Base-by-base conservation (phyloP, 92 coral and sea anemone species). In the Phymanthus crucifer region DNA sequence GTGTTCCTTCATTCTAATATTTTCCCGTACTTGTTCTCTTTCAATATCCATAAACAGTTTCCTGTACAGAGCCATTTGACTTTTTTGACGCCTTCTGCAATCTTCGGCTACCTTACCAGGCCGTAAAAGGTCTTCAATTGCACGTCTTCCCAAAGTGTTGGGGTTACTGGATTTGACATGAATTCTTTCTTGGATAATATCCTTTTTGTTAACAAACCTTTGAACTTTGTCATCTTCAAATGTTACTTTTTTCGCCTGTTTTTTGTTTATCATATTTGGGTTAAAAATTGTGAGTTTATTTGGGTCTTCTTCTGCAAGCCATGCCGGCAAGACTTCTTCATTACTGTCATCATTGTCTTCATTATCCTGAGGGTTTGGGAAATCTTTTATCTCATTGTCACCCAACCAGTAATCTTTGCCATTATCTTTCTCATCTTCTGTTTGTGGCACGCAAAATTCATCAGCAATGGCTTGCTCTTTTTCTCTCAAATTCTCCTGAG, bases 11-110 rank as follows among this genome's bases (percentile, higher is more conserved):
- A 95, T 95, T 67, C 98, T 71, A 40, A 95, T 90, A 72, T 95
- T 95, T 77, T 95, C 99, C 64, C 99, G 81, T 36, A 95, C 99
- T 56, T 90, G 96, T 58, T 95, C 99, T 65, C 99, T 82, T 75
- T 95, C 99, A 78, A 89, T 94, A 54, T 95, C 98, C 99, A 95
- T 95, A 76, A 95, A 95, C 70, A 95, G 73, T 61, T 89, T 84
- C 61, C 99, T 83, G 69, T 90, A 95, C 17, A 95, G 92, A 47
- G 99, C 99, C 86, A 91, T 91, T 81, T 95, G 99, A 74, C 92
- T 58, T 68, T 74, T 83, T 58, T 85, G 86, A 48, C 82, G 94
- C 37, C 89, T 83, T 64, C 87, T 95, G 46, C 66, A 82, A 67
- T 93, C 96, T 78, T 93, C 98, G 31, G 84, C 79, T 10, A 91